These are phyloP conservation scores for Drosophila sp. DNA, from an alignment of 1,140 invertebrate species.

Conservation along the genomic window DNA sequence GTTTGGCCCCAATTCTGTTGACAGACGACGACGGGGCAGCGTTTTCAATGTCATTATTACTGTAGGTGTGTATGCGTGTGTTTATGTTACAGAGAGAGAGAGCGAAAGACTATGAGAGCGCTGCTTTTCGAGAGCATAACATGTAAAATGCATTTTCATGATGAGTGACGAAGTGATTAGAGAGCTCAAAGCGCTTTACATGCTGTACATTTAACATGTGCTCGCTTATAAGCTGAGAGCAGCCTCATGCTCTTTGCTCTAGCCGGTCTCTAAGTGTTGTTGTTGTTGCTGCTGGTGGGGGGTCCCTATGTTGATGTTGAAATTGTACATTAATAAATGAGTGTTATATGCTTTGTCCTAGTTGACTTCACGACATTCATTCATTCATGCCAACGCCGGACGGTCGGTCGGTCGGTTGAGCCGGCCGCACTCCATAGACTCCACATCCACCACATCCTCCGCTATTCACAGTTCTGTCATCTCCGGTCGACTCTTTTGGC, in stretches of 20 bases:
- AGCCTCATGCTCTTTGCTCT: slow-evolving; percentile 28
- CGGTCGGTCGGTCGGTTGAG: slow-evolving; percentile 18
- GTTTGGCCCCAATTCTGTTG: slow-evolving; percentile 61
- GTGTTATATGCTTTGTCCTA: slow-evolving; percentile 81
- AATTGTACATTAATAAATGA: slow-evolving; percentile 82
- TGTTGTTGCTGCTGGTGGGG: slow-evolving; percentile 13
- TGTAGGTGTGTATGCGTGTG: slow-evolving; percentile 25
- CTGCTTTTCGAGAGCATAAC: slow-evolving; percentile 15
- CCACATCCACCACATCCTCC: background rate
- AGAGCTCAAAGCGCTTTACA: slow-evolving; percentile 61
- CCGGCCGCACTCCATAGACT: background rate
- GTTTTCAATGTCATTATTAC: slow-evolving; percentile 76
- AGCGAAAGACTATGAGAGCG: slow-evolving; percentile 12
- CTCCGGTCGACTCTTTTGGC: slow-evolving; percentile 39
- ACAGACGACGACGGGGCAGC: slow-evolving; percentile 51
- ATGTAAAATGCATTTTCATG: slow-evolving; percentile 42
- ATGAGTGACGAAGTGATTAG: slow-evolving; percentile 65
- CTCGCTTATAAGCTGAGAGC: slow-evolving; percentile 27
- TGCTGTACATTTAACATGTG: slow-evolving; percentile 46
- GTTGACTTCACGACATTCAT: slow-evolving; percentile 82
- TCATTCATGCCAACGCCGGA: slow-evolving; percentile 67
- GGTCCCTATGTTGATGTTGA: slow-evolving; percentile 25
- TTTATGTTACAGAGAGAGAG: slow-evolving; percentile 13
- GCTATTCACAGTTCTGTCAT: background rate
- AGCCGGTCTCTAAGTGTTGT: slow-evolving; percentile 38